phyloP scores from a whole-genome alignment of 2,797 vertebrate species.

The Natrix natrix region DNA sequence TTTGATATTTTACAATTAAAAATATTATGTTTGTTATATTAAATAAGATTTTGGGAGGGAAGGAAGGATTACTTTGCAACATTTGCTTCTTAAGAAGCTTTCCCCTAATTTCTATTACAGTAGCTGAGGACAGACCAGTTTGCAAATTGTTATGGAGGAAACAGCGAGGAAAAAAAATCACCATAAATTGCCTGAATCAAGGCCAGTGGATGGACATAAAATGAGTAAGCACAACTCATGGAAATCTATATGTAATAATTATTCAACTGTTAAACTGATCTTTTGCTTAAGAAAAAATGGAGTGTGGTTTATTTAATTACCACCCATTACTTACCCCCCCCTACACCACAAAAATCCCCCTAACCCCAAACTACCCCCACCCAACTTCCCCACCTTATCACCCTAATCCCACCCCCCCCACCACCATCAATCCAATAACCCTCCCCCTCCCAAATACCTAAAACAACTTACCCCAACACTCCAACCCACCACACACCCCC shows the following conservation, averaged over 20 bases:
- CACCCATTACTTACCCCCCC: too few species aligned
- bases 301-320: background rate
- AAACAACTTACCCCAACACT: too few species aligned
- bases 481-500: too few species aligned
- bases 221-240: background rate
- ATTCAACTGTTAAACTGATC: background rate
- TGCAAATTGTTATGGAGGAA: background rate
- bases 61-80: background rate
- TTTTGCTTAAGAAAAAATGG: fast-evolving
- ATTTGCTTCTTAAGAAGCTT: background rate
- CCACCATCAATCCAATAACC: too few species aligned
- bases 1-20: background rate
- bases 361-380: too few species aligned
- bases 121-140: background rate
- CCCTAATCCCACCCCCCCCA: too few species aligned
- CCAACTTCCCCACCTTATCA: too few species aligned
- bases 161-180: background rate
- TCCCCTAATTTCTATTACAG: background rate
- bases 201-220: background rate
- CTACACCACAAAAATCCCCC: too few species aligned
- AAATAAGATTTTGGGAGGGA: background rate
- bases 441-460: too few species aligned
- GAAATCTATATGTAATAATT: background rate
- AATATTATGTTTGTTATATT: background rate
- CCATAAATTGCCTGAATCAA: background rate